Percentiles rank a stretch among this genome's conserved stretches.
Conservation (phyloP, 2,113 vertebrate genomes). For the Thomomys bottae region DNA sequence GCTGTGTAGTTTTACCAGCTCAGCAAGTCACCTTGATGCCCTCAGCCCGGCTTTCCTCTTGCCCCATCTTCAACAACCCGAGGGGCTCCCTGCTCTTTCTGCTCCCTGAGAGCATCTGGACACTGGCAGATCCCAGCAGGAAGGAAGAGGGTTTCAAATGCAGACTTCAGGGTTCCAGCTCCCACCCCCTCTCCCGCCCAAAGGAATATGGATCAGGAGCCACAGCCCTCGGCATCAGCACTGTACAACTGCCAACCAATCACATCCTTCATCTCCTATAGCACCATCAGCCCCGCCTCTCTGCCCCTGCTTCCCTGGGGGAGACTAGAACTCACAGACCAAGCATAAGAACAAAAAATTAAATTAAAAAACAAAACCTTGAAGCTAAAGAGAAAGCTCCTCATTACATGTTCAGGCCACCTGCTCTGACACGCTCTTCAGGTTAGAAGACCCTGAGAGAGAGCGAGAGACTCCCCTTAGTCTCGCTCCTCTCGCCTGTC, state of each 20-base stretch:
- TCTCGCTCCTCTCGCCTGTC: not conserved
- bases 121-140: too few species aligned
- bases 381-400: not conserved
- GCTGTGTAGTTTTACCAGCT: not conserved
- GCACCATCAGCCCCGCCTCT: too few species aligned
- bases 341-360: too few species aligned
- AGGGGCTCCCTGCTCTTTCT: too few species aligned
- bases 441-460: not conserved
- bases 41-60: not conserved
- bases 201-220: too few species aligned
- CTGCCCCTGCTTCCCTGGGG: not conserved
- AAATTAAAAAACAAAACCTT: not conserved
- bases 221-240: not conserved
- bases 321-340: too few species aligned
- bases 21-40: not conserved
- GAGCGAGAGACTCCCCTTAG: not conserved
- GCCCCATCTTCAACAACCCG: not conserved
- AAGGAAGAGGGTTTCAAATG: not conserved
- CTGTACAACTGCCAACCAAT: too few species aligned
- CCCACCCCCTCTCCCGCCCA: too few species aligned
- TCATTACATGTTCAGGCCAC: not conserved
- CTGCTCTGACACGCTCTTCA: rapidly evolving
- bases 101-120: too few species aligned
- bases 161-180: not conserved
- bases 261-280: too few species aligned